Base-by-base conservation (phyloP, 2,113 vertebrate species). In the Pseudorasbora parva region DNA sequence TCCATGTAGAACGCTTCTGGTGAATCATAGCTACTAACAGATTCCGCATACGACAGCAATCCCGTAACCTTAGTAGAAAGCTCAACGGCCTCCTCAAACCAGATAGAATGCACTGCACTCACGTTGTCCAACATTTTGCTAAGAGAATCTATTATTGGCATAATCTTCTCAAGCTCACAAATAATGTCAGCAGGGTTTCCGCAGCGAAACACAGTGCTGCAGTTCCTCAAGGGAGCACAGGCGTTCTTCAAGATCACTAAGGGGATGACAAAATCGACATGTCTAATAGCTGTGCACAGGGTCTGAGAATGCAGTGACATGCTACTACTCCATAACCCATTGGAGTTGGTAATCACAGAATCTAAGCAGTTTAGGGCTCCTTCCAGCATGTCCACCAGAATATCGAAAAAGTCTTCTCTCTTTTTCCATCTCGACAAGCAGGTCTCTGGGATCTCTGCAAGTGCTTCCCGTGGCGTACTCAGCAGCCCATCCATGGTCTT, bases 51-150 rank as follows among this genome's bases (percentile, higher is more conserved):
- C 91, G 87, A 95, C 90, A 97, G 93, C 64, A 95, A 96, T 51
- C 97, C 92, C 11, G 96, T 93, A 14, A 97, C 93, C 88, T 96
- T 95, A 84, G 94, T 95, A 1, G 94, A 87, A 60, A 99, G 87
- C 87, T 94, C 95, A 45, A 95, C 96, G 0, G 96, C 97, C 91
- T 98, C 96, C 87, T 99, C 97, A 85, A 98, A 98, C 97, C 98
- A 99, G 86, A 94, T 93, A 12, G 95, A 87, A 57, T 99, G 97
- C 85, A 98, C 93, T 5, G 94, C 91, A 54, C 93, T 93, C 21
- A 98, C 95, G 49, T 99, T 98, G 86, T 96, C 95, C 91, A 97
- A 93, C 87, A 96, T 96, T 87, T 98, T 98, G 0, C 94, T 94
- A 6, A 99, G 92, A 1, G 95, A 94, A 88, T 98, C 96, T n/a